Evolutionary conservation across 2,888 invertebrate species (phyloP), one percentile per base, ranked within the genome.

Genomic region (Papilio elwesi): DNA sequence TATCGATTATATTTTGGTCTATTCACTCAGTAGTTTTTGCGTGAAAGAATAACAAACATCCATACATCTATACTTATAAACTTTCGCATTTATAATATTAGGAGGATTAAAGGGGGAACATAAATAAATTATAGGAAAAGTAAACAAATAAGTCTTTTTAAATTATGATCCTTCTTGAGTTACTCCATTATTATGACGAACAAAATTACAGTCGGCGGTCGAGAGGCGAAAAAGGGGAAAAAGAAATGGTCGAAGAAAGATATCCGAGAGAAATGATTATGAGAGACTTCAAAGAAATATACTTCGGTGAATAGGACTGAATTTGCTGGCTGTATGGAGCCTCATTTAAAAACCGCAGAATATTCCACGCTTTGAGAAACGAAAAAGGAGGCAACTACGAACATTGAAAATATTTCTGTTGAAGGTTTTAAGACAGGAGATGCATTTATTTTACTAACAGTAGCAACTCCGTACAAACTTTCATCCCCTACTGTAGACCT

Each of bases 151-250:
- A 10, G 5, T 8, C 26, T 26, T 6, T 26, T 38, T 62, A 38
- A 49, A 65, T 65, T 65, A 65, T 7, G 36, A 26, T 26, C 36
- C 12, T 26, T 49, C 63, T 48, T 26, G 7, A 12, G 55, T 8
- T 66, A 68, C 49, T 68, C 48, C 59, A 52, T 68, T 64, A 68
- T 70, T 70, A 70, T 12, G 48, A 43, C 7, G 47, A 10, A 62
- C 16, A 51, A 74, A 76, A 75, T 76, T 74, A 74, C 74, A 73
- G 71, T 73, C 73, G 57, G 38, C 59, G 59, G 43, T 71, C 74
- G 47, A 26, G 16, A 12, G 52, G 2, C 6, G 71, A 62, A 55
- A 67, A 63, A 62, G 43, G 26, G 64, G 15, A 65, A 59, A 73
- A 69, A 73, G 64, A 69, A 69, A 65, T 67, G 38, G 62, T 64